These are phyloP conservation scores for Pollenia angustigena DNA, from an alignment of 2,888 invertebrate genomes.

Conservation along the genomic window DNA sequence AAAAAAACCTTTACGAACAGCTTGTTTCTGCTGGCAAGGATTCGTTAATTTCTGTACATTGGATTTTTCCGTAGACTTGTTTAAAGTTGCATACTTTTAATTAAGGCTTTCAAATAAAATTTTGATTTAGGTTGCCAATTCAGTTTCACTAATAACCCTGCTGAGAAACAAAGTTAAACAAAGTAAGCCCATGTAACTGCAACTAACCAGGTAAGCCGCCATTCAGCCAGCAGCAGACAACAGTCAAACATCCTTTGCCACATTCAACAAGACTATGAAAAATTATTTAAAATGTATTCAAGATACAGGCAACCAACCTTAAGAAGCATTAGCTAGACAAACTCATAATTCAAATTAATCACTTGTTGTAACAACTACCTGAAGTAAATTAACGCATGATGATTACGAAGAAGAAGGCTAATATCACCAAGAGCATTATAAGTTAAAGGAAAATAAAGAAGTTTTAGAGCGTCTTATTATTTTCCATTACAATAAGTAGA, in stretches of 20 bases:
- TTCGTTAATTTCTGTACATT: conserved; percentile 39
- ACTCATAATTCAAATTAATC: conserved; percentile 76
- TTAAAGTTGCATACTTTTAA: conserved; percentile 73
- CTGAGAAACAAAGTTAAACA: conserved; percentile 45
- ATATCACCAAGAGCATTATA: conserved; percentile 5
- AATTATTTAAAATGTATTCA: conserved; percentile 63
- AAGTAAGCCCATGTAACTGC: conserved; percentile 53
- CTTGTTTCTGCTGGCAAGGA: conserved; percentile 54
- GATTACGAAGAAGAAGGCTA: conserved; percentile 7
- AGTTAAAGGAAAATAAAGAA: background rate
- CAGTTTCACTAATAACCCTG: conserved; percentile 69
- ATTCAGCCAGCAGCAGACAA: conserved; percentile 16
- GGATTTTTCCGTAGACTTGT: conserved; percentile 31
- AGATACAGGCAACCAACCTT: conserved; percentile 39
- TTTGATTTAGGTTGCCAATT: conserved; percentile 75
- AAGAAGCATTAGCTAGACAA: conserved; percentile 51
- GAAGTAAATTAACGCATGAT: conserved; percentile 72
- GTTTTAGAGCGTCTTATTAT: conserved; percentile 4
- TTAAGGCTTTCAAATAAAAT: conserved; percentile 76
- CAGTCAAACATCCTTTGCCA: conserved; percentile 36
- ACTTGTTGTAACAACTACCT: conserved; percentile 74
- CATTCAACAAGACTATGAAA: conserved; percentile 59
- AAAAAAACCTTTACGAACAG: conserved; percentile 2
- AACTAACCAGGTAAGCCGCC: conserved; percentile 2
- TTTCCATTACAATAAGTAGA: conserved; percentile 46